Conservation (phyloP, 2,113 vertebrate species). For the Thalassarche chlororhynchos region DNA sequence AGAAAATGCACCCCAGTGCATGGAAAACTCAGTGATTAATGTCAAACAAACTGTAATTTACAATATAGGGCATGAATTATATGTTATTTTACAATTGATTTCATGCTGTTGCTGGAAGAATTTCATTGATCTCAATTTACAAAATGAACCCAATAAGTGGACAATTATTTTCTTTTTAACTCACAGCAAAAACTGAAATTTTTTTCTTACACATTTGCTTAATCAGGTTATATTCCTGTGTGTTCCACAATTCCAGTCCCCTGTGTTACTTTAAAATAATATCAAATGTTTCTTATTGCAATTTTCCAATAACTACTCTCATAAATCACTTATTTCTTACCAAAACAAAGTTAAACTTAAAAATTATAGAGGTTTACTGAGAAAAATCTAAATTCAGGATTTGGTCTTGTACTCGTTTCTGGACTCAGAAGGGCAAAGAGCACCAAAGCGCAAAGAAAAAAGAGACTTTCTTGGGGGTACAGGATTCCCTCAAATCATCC, state of each 20-base stretch:
- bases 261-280: background rate
- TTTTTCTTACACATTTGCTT: background rate
- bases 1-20: constrained; percentile 61
- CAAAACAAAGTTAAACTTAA: background rate
- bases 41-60: constrained; percentile 79
- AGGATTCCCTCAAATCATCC: background rate
- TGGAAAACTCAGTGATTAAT: constrained; percentile 69
- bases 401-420: background rate
- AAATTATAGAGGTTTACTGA: background rate
- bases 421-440: background rate
- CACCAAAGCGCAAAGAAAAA: background rate
- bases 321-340: background rate
- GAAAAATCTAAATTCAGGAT: background rate
- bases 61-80: constrained; percentile 71
- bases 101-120: constrained; percentile 71
- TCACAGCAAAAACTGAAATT: constrained; percentile 15
- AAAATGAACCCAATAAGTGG: constrained; percentile 68
- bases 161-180: constrained; percentile 60
- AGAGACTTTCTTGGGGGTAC: background rate
- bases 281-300: background rate
- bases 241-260: background rate
- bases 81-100: constrained; percentile 79
- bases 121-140: constrained; percentile 77
- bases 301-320: background rate
- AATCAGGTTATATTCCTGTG: background rate